Evolutionary conservation across 2,888 invertebrate genomes (phyloP), one percentile per base, ranked within the genome.

Genomic region (Eustalomyia histrio): DNA sequence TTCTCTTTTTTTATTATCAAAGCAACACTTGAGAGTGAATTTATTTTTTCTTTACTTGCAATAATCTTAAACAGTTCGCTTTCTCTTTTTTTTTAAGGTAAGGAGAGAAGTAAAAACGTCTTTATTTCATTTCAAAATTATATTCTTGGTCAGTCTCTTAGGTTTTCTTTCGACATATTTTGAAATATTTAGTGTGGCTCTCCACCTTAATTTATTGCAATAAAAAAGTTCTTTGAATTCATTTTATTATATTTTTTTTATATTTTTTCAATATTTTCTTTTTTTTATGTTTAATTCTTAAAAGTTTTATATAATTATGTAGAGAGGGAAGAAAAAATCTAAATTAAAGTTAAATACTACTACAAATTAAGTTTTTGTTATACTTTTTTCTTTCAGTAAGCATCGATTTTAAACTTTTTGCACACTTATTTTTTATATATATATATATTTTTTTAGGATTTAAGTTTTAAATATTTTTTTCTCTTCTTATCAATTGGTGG

Each of bases 271-370:
- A 1, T 33, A 76, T 80, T 57, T 76, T 72, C 76, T 74, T 68
- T 76, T 72, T 81, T 74, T 47, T 81, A 50, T 67, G 53, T 72
- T 67, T 68, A 74, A 71, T 75, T 80, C 65, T 76, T 75, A 76
- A 79, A 75, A 50, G 63, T 79, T 82, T 78, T 79, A 47, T 67
- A 79, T 75, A 73, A 79, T 76, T 75, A 81, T 78, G 69, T 75
- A 81, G 78, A 79, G 60, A 72, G 72, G 43, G 43, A n/a, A 79
- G 69, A 74, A 79, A 79, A 69, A 74, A 79, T 71, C 71, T 80
- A 74, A 74, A 74, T 74, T 79, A 75, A 79, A 73, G 79, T 82
- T 80, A 80, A 80, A 80, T 83, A 76, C 82, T 83, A 76, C 82
- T 83, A 83, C 74, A 73, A 35, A 67, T 67, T 76, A 80, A 74